Percentiles rank a stretch among this genome's conserved stretches.
Conservation (phyloP, 2,113 vertebrate genomes). For the Vidua macroura region DNA sequence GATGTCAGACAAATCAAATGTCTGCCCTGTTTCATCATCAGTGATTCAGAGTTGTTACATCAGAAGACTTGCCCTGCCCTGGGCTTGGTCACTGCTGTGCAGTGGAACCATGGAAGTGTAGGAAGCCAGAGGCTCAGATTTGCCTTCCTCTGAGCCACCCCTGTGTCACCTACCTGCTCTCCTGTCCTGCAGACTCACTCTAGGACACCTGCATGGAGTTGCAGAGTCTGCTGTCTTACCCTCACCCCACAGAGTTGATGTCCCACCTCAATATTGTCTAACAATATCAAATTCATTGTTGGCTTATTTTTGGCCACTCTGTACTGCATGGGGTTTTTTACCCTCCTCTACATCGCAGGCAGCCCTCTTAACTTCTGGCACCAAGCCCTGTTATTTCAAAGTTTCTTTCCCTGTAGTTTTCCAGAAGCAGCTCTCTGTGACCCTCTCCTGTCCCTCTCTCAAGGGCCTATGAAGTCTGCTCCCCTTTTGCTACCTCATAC, state of each 20-base stretch:
- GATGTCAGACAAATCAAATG: neutral
- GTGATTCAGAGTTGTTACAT: neutral
- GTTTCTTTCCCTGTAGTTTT: neutral
- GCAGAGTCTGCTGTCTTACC: neutral
- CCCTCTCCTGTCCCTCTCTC: neutral
- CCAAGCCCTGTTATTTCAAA: accelerated
- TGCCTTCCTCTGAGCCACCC: neutral
- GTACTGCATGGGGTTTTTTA: neutral
- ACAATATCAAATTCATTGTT: accelerated
- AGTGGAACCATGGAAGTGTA: neutral
- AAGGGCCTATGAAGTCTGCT: neutral
- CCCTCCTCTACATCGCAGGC: neutral
- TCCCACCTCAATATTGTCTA: neutral
- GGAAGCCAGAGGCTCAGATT: neutral
- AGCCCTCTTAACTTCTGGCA: neutral
- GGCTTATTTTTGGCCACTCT: neutral
- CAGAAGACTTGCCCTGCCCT: neutral
- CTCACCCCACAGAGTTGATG: neutral
- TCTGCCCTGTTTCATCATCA: neutral
- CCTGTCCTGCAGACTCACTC: neutral
- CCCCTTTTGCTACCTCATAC: accelerated
- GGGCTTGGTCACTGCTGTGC: neutral
- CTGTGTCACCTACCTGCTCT: neutral
- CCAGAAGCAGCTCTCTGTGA: neutral
- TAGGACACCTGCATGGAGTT: too few relatives aligned